Conservation (phyloP, 2,888 invertebrate species). For the Tenthredo notha region DNA sequence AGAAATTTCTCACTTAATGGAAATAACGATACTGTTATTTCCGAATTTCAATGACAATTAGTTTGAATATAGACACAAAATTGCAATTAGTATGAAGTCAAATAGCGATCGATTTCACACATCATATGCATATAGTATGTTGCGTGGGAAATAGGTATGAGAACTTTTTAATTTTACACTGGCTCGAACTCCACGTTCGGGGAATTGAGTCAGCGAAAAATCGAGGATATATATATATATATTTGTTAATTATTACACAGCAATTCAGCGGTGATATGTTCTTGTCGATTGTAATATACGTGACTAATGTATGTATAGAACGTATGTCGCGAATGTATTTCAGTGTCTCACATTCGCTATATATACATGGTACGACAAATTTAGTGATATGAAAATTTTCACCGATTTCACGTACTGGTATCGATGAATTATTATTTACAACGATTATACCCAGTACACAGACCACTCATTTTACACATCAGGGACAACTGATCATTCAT, state of each 20-base stretch:
- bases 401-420: neutral
- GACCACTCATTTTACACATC: too few relatives aligned
- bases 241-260: constrained; percentile 9
- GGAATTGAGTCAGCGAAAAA: neutral
- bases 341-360: neutral
- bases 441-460: neutral
- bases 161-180: neutral
- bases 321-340: neutral
- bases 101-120: neutral
- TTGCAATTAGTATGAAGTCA: neutral
- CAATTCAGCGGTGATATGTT: neutral
- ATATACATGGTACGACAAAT: neutral
- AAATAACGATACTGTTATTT: constrained; percentile 3
- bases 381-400: neutral
- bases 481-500: neutral
- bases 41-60: neutral
- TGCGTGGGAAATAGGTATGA: neutral
- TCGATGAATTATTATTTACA: constrained; percentile 15
- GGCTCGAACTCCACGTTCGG: neutral
- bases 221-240: neutral
- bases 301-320: neutral
- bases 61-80: neutral
- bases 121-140: neutral
- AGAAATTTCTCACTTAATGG: neutral
- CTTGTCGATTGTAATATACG: neutral